These are phyloP conservation scores for Scolopax bukidnonensis DNA, from an alignment of 2,797 vertebrate genomes.

Conservation along the genomic window DNA sequence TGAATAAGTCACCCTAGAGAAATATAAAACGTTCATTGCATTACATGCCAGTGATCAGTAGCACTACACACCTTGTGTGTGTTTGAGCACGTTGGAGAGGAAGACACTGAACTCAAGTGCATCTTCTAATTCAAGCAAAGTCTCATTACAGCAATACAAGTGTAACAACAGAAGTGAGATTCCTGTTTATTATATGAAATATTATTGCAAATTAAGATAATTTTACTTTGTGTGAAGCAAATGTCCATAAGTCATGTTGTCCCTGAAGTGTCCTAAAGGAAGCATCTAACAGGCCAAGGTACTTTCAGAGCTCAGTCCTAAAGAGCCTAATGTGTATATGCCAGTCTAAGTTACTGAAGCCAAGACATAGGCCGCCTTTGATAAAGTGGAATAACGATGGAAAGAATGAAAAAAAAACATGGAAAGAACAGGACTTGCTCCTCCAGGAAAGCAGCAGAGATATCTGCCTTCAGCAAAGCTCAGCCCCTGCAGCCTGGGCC, in stretches of 20 bases:
- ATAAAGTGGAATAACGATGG: neutral
- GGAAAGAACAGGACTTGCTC: neutral
- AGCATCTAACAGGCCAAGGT: neutral
- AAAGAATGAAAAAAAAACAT: neutral
- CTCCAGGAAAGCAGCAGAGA: neutral
- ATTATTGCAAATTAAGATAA: neutral
- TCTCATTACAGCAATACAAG: neutral
- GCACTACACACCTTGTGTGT: neutral
- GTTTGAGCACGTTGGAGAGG: neutral
- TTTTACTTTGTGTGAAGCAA: neutral
- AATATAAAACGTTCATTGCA: neutral
- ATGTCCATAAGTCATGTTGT: neutral
- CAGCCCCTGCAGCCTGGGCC: neutral
- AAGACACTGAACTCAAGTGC: rapidly evolving
- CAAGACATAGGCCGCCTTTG: neutral
- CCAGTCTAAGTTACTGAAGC: neutral
- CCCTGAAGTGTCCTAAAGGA: neutral
- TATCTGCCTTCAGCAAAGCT: rapidly evolving
- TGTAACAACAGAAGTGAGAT: neutral
- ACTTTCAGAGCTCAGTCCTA: neutral
- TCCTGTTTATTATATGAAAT: neutral
- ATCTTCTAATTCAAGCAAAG: neutral
- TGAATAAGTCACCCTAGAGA: neutral
- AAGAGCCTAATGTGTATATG: neutral
- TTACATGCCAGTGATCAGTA: neutral